Evolutionary conservation across 2,888 invertebrate genomes (phyloP).

Genomic region (Endotricha flammealis): DNA sequence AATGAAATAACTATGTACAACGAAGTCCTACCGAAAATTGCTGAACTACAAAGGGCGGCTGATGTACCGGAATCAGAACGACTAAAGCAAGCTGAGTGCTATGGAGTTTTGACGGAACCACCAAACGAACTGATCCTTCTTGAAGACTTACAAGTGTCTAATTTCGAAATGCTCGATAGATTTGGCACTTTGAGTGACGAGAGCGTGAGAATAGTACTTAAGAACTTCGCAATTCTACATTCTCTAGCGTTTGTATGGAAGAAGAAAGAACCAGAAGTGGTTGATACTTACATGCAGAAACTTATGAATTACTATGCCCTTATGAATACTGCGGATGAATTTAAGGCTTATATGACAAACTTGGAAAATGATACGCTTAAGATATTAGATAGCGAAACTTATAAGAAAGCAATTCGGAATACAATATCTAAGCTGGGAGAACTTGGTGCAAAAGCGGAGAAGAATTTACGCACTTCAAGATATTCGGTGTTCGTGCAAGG

Average conservation of each 20-base stretch:
- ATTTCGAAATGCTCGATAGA: conserved; percentile 38
- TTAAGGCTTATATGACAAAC: background rate
- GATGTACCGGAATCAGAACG: conserved; percentile 30
- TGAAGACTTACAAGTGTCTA: conserved; percentile 36
- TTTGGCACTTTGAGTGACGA: conserved; percentile 32
- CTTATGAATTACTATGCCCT: conserved; percentile 18
- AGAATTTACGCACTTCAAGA: background rate
- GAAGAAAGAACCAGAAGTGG: conserved; percentile 32
- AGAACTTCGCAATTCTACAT: conserved; percentile 40
- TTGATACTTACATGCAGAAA: conserved; percentile 18
- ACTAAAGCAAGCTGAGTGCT: conserved; percentile 35
- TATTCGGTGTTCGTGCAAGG: conserved; percentile 32
- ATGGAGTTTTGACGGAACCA: conserved; percentile 28
- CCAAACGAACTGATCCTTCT: conserved; percentile 39
- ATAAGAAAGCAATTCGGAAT: conserved; percentile 1
- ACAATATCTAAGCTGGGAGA: background rate
- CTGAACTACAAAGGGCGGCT: conserved; percentile 32
- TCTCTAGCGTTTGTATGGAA: conserved; percentile 42
- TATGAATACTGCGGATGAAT: background rate
- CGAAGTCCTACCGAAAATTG: conserved; percentile 34
- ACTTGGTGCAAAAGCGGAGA: background rate
- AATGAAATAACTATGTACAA: conserved; percentile 41
- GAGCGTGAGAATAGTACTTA: conserved; percentile 31
- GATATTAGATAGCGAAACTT: background rate
- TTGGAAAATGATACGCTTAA: conserved; percentile 1